These are phyloP conservation scores for Eubucco bourcierii DNA, from an alignment of 2,113 vertebrate genomes.

Conservation along the genomic window DNA sequence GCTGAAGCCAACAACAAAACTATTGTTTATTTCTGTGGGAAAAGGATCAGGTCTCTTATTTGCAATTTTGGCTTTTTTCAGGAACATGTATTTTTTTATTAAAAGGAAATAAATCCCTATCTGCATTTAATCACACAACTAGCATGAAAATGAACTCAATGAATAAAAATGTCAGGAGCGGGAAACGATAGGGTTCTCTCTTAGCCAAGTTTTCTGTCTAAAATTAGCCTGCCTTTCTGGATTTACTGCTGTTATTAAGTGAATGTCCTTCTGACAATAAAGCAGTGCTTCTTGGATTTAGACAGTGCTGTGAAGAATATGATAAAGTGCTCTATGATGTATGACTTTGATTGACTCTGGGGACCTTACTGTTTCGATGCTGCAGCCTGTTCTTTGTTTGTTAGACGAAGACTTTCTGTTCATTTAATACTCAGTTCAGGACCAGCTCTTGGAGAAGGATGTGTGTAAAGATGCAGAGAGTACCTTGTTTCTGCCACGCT, in stretches of 20 bases:
- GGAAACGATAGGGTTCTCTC: slow-evolving; percentile 71
- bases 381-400: slow-evolving; percentile 71
- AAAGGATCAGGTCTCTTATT: slow-evolving; percentile 68
- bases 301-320: slow-evolving; percentile 59
- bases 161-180: slow-evolving; percentile 78
- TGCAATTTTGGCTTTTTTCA: slow-evolving; percentile 67
- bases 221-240: slow-evolving; percentile 74
- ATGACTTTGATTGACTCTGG: slow-evolving; percentile 68
- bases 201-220: slow-evolving; percentile 73
- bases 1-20: slow-evolving; percentile 58
- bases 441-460: slow-evolving; percentile 69
- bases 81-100: slow-evolving; percentile 67
- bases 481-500: slow-evolving; percentile 77
- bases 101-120: slow-evolving; percentile 76
- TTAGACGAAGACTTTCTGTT: slow-evolving; percentile 63
- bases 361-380: slow-evolving; percentile 65
- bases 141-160: slow-evolving; percentile 77
- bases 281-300: slow-evolving; percentile 70
- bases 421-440: slow-evolving; percentile 67
- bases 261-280: slow-evolving; percentile 70
- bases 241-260: slow-evolving; percentile 77
- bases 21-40: slow-evolving; percentile 71
- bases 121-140: slow-evolving; percentile 77
- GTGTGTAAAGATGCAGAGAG: slow-evolving; percentile 58
- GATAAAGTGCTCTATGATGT: slow-evolving; percentile 72